Evolutionary conservation across 2,797 vertebrate species (phyloP), one percentile per base, ranked within the genome.

Genomic region (Merluccius polli): DNA sequence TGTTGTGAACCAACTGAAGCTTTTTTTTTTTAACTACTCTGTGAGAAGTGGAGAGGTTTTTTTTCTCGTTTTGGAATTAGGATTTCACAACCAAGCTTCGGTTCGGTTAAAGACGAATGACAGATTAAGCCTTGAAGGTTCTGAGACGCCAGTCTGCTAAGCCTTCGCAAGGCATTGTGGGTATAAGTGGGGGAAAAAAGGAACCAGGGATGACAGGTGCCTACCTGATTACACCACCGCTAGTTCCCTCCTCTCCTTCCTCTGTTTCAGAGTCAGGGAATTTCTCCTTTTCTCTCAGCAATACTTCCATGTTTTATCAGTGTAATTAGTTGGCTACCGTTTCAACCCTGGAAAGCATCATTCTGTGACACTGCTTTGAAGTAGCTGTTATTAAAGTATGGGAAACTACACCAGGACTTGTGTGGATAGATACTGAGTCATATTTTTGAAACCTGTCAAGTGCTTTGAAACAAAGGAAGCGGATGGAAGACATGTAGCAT

Each of bases 141-240:
- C 59, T 63, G 59, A 63, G 59, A 27, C 24, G 59, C n/a, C 59
- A 27, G 24, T 63, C 59, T 24, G 59, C 59, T 63, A 63, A 63
- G 59, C 24, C n/a, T 63, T 63, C 24, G 59, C 59, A 63, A 63
- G 59, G 59, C 59, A 63, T 63, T 63, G 24, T 63, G 59, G 59
- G n/a, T 63, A 63, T 63, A 11, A 27, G 59, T 10, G n/a, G n/a
- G n/a, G 52, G 8, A 24, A 10, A 2, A 9, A 24, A n/a, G 48
- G 48, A 24, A 48, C 15, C 44, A 24, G 59, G 59, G n/a, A 63
- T 27, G 24, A 63, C 59, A 63, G 59, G 59, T 63, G 24, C n/a
- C 59, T 63, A 63, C 59, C 59, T 63, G 59, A 63, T 63, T 63
- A 11, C 59, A 27, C n/a, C n/a, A 63, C 59, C 11, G 36, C 36